These are phyloP conservation scores for Apocheima hispidaria DNA, from an alignment of 2,888 invertebrate genomes.

Conservation along the genomic window DNA sequence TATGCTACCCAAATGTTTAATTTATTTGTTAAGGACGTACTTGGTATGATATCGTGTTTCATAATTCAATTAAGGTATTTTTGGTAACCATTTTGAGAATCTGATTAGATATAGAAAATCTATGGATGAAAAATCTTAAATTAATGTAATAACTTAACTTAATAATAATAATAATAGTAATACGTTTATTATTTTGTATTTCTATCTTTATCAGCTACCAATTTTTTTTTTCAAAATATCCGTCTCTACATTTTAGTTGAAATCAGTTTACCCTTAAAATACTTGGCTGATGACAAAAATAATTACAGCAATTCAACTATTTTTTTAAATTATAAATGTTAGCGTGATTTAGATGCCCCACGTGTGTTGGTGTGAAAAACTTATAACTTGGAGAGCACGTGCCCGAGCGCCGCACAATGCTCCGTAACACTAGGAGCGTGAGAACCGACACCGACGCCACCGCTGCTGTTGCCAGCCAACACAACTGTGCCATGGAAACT, in stretches of 20 bases:
- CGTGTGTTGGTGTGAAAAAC: slow-evolving; percentile 5
- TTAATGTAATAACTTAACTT: too few species aligned
- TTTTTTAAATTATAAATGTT: too few species aligned
- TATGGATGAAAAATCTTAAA: neutral
- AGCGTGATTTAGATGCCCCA: too few species aligned
- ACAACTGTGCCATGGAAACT: neutral
- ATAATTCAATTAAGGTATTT: slow-evolving; percentile 15
- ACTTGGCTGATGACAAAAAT: too few species aligned
- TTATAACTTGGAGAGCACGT: slow-evolving; percentile 12
- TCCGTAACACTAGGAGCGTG: slow-evolving; percentile 38
- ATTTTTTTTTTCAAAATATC: too few species aligned
- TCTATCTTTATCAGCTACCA: too few species aligned
- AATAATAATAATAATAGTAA: too few species aligned
- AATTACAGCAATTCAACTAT: too few species aligned
- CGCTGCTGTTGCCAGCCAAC: neutral
- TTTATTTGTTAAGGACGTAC: neutral
- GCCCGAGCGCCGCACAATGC: slow-evolving; percentile 18
- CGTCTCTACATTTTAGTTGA: too few species aligned
- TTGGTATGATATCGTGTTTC: slow-evolving; percentile 7
- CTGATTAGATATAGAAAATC: neutral
- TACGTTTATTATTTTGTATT: too few species aligned
- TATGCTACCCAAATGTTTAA: neutral
- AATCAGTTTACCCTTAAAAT: too few species aligned
- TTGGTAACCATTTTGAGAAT: neutral
- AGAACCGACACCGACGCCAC: slow-evolving; percentile 23